Base-by-base conservation (phyloP, 2,113 vertebrate genomes). In the Platichthys stellatus region DNA sequence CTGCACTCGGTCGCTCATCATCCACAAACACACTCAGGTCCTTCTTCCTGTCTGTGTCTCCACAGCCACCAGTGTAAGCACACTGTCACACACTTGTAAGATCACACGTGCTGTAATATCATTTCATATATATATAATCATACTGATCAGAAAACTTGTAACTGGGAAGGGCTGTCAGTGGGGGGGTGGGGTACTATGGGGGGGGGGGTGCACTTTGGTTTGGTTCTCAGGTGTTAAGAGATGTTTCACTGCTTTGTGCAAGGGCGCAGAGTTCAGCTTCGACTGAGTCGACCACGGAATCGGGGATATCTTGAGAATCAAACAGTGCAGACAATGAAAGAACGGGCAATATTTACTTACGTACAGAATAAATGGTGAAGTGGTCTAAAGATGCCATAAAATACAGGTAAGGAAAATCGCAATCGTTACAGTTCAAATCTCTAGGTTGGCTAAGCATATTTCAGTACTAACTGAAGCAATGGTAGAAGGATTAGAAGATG, bases 381-480 rank as follows among this genome's bases (percentile, higher is more conserved):
- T 92, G 93, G 90, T 93, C 89, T 93, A 93, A 94, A 93, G 93
- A 93, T 92, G 92, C 89, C 90, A 94, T 89, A 92, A 92, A 93
- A 92, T 93, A 94, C 89, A 93, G 91, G 90, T 92, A 93, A 93
- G 92, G 92, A 94, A 94, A 93, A 90, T 91, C 76, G 91, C 90
- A 82, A 93, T 94, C 80, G 82, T 93, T 93, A 94, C 94, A 94
- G 89, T 93, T 93, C 86, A 94, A 93, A 93, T 92, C 91, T 94
- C 93, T 94, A 94, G 86, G 90, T 92, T 89, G 89, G 92, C 93
- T 95, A 95, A 93, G 94, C 92, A 81, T 89, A 93, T 93, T 92
- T 93, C 90, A 93, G 91, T 93, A 93, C 93, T 94, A 95, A 94
- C 91, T 91, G 93, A 92, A 94, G 93, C 93, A 82, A 94, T 92